Percentiles rank a stretch among this genome's conserved stretches.
Evolutionary conservation across 2,797 vertebrate species (phyloP).

Genomic region (Rhadinocentrus ornatus): DNA sequence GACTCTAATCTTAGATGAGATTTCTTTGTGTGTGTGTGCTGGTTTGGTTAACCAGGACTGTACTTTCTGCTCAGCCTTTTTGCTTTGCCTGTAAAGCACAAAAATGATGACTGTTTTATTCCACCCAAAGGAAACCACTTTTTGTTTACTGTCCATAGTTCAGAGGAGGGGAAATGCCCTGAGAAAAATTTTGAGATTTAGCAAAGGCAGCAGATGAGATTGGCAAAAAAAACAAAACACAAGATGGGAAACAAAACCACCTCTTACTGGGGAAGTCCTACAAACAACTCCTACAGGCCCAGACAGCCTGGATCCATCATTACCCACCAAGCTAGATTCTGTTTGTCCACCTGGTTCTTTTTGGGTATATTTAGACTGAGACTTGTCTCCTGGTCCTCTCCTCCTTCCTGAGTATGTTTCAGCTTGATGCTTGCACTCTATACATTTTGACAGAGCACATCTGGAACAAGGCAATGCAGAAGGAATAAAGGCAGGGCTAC

Average conservation of each 20-base stretch:
- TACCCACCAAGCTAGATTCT: slow-evolving; percentile 44
- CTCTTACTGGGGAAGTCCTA: slow-evolving; percentile 51
- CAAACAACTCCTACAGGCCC: slow-evolving; percentile 65
- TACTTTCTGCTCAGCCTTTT: slow-evolving; percentile 56
- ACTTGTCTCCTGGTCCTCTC: slow-evolving; percentile 36
- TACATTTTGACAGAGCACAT: slow-evolving; percentile 65
- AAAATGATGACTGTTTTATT: slow-evolving; percentile 50
- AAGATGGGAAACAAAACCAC: slow-evolving; percentile 64
- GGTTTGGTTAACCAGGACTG: slow-evolving; percentile 64
- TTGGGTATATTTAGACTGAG: slow-evolving; percentile 46
- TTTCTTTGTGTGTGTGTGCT: slow-evolving; percentile 34
- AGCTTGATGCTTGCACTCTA: slow-evolving; percentile 32
- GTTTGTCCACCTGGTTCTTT: slow-evolving; percentile 79
- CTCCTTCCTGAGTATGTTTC: slow-evolving; percentile 34
- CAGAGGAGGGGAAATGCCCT: slow-evolving; percentile 40
- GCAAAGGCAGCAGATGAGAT: slow-evolving; percentile 54
- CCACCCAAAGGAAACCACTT: slow-evolving; percentile 52
- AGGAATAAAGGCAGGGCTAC: slow-evolving; percentile 35
- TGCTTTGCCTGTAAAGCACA: slow-evolving; percentile 53
- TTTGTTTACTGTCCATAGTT: slow-evolving; percentile 40
- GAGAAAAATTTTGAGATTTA: slow-evolving; percentile 48
- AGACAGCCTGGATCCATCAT: slow-evolving; percentile 63
- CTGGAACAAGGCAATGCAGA: slow-evolving; percentile 68
- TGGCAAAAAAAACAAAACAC: slow-evolving; percentile 57
- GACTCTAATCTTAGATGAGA: slow-evolving; percentile 20